phyloP scores from a whole-genome alignment of 2,797 vertebrate genomes.

The Serranus cabrilla region DNA sequence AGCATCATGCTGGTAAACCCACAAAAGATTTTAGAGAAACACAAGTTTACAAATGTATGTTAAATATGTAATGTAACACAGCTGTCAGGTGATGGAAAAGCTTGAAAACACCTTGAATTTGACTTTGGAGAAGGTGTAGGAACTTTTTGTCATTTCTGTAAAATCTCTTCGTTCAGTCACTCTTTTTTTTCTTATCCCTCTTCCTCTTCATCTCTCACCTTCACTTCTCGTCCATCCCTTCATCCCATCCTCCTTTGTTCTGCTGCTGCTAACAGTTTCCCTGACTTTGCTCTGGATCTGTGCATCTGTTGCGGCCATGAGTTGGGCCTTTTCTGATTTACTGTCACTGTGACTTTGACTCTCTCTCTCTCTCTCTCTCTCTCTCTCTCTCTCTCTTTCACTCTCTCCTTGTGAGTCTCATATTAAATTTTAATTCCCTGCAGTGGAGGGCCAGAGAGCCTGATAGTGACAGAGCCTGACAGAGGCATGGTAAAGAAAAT shows the following conservation, averaged over 20 bases:
- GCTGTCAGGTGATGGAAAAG: too few relatives aligned
- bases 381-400: slow-evolving; percentile 6
- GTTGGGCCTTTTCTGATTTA: slow-evolving; percentile 39
- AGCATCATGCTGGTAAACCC: too few relatives aligned
- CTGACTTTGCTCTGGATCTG: slow-evolving; percentile 13
- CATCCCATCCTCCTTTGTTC: slow-evolving; percentile 29
- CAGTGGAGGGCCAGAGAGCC: slow-evolving; percentile 64
- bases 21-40: too few relatives aligned
- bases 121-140: too few relatives aligned
- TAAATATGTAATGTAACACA: too few relatives aligned
- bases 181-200: slow-evolving; percentile 13
- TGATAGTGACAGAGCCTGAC: slow-evolving; percentile 71
- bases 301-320: slow-evolving; percentile 26
- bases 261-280: slow-evolving; percentile 13
- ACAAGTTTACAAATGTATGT: too few relatives aligned
- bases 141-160: slow-evolving; percentile 12
- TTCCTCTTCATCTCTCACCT: slow-evolving; percentile 17
- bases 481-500: slow-evolving; percentile 65
- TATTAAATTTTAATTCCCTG: slow-evolving; percentile 81
- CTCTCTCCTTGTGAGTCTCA: slow-evolving; percentile 37
- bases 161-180: slow-evolving; percentile 20
- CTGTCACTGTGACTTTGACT: slow-evolving; percentile 42
- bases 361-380: slow-evolving; percentile 5
- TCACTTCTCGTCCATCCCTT: not conserved
- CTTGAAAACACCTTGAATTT: too few relatives aligned